phyloP scores from a whole-genome alignment of 2,113 vertebrate species.

The Brachionichthys hirsutus region DNA sequence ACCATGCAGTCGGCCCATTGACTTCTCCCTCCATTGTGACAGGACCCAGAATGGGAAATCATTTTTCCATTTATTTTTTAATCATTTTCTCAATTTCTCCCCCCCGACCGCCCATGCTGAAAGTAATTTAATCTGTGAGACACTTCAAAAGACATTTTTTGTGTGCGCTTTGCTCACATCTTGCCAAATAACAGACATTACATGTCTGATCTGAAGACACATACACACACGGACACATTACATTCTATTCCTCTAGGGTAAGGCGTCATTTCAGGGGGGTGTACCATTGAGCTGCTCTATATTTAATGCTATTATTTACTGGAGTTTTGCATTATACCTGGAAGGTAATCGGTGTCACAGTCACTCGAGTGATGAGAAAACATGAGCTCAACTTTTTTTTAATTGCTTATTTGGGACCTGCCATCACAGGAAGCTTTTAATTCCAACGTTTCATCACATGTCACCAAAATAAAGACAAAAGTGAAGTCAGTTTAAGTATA shows the following conservation, averaged over 20 bases:
- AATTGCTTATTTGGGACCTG: no score
- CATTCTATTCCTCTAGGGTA: neutral
- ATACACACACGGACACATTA: neutral
- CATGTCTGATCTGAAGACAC: neutral
- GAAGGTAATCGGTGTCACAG: neutral
- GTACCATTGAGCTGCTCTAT: neutral
- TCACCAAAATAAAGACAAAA: neutral
- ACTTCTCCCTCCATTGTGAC: conserved; percentile 61
- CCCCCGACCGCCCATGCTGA: conserved; percentile 30
- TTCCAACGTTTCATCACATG: no score
- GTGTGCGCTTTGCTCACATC: conserved; percentile 25
- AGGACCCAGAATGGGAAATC: conserved; percentile 57
- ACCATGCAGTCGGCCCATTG: conserved; percentile 56
- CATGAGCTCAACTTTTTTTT: neutral
- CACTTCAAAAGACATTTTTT: conserved; percentile 58
- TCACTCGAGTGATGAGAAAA: neutral
- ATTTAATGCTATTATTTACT: conserved; percentile 14
- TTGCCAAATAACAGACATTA: conserved; percentile 18
- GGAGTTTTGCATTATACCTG: neutral
- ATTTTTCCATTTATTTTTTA: conserved; percentile 72
- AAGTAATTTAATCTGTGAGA: conserved; percentile 65
- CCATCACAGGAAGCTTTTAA: no score
- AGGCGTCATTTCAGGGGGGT: conserved; percentile 5
- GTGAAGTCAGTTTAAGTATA: neutral
- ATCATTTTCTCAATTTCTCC: conserved; percentile 66